Evolutionary conservation across 2,888 invertebrate species (phyloP).

Genomic region (Lysandra bellargus): DNA sequence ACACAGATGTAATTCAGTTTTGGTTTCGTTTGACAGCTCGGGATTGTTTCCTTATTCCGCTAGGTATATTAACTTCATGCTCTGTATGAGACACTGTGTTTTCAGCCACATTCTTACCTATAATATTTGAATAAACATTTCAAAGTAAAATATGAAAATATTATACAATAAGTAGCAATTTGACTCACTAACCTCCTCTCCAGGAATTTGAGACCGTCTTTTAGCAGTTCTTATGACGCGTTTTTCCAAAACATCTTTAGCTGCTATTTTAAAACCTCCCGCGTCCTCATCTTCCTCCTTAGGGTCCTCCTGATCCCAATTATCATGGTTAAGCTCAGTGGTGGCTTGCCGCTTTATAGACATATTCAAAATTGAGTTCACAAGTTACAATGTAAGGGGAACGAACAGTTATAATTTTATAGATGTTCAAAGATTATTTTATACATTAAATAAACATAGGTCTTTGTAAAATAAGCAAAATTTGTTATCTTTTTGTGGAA

Average conservation of each 20-base stretch:
- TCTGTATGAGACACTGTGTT: too few relatives aligned
- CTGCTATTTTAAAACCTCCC: slow-evolving; percentile 84
- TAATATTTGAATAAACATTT: neutral
- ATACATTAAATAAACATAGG: neutral
- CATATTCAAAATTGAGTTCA: slow-evolving; percentile 67
- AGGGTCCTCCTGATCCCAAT: slow-evolving; percentile 91
- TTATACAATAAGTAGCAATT: slow-evolving; percentile 2
- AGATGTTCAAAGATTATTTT: neutral
- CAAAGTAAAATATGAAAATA: neutral
- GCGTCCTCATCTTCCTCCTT: slow-evolving; percentile 82
- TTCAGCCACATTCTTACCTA: neutral
- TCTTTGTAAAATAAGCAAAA: neutral
- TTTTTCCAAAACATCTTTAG: slow-evolving; percentile 85
- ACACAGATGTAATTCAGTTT: too few relatives aligned
- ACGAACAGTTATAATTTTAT: neutral
- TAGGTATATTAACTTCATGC: too few relatives aligned
- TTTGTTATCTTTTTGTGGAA: neutral
- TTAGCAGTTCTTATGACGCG: slow-evolving; percentile 90
- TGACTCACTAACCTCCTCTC: slow-evolving; percentile 50
- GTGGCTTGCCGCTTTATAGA: slow-evolving; percentile 87
- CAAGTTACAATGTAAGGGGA: neutral
- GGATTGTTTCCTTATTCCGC: too few relatives aligned
- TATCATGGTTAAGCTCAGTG: slow-evolving; percentile 88
- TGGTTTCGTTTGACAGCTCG: too few relatives aligned
- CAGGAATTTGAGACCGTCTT: slow-evolving; percentile 71